Evolutionary conservation across 2,113 vertebrate genomes (phyloP).

Genomic region (Ceuthmochares aereus): DNA sequence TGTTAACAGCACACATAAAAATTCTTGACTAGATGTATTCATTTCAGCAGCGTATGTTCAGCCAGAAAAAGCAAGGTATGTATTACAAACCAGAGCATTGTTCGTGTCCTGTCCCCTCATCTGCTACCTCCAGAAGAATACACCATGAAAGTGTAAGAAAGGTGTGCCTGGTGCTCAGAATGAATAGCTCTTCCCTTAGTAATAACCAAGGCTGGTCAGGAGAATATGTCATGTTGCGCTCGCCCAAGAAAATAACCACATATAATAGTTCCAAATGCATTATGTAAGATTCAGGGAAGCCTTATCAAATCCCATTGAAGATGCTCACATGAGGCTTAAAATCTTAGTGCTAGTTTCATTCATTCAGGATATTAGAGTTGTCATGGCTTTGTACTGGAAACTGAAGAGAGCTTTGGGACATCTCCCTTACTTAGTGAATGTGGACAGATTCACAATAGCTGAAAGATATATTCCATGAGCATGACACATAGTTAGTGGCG

Average conservation of each 20-base stretch:
- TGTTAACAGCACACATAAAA: conserved; percentile 4
- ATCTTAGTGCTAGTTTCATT: not conserved
- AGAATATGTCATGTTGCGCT: not conserved
- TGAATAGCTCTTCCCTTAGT: not conserved
- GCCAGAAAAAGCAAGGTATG: not conserved
- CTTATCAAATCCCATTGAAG: not conserved
- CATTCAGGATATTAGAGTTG: not conserved
- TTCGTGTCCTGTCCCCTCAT: not conserved
- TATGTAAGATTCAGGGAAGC: not conserved
- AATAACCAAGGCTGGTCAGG: not conserved
- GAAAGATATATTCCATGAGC: not conserved
- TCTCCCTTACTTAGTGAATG: not conserved
- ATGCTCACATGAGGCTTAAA: not conserved
- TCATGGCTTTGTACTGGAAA: not conserved
- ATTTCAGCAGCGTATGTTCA: not conserved
- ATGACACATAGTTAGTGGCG: not conserved
- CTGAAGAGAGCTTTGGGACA: not conserved
- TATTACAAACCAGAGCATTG: not conserved
- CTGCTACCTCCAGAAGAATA: not conserved
- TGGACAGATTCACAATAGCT: not conserved
- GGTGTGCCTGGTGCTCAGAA: not conserved
- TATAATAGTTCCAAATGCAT: not conserved
- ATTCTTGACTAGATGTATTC: not conserved
- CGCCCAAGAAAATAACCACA: not conserved
- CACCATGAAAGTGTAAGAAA: not conserved